Conservation (phyloP, 2,888 invertebrate species). For the Dryococelus australis region DNA sequence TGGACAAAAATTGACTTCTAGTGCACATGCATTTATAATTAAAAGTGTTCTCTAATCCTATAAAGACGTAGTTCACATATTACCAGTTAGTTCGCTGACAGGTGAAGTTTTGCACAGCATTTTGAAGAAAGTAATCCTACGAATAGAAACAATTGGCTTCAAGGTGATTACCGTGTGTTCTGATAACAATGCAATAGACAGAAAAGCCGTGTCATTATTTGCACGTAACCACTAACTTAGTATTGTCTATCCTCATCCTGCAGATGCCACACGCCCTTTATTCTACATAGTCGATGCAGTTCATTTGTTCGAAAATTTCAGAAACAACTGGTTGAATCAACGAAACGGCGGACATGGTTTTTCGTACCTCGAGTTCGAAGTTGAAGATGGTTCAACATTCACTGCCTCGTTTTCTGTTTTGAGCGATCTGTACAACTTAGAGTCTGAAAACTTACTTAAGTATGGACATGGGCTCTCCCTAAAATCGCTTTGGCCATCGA, state of each 20-base stretch:
- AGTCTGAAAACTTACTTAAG: neutral
- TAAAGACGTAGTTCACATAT: neutral
- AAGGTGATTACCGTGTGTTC: neutral
- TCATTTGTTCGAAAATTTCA: neutral
- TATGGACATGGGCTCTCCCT: neutral
- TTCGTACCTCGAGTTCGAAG: neutral
- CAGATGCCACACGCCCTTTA: slow-evolving; percentile 3
- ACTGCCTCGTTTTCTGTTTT: too few relatives aligned
- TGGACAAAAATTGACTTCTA: neutral
- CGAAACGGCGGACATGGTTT: neutral
- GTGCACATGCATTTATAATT: neutral
- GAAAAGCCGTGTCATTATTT: neutral
- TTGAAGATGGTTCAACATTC: too few relatives aligned
- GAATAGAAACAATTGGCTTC: neutral
- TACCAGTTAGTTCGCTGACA: neutral
- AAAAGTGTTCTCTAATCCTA: neutral
- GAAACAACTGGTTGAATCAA: neutral
- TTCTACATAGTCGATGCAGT: neutral
- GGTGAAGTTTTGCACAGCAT: neutral
- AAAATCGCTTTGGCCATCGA: neutral
- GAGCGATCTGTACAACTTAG: neutral
- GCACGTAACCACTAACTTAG: neutral
- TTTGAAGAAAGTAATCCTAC: neutral
- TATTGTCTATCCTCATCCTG: neutral
- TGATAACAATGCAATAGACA: neutral